These are phyloP conservation scores for Mystacornis crossleyi DNA, from an alignment of 2,113 vertebrate species.

Conservation along the genomic window DNA sequence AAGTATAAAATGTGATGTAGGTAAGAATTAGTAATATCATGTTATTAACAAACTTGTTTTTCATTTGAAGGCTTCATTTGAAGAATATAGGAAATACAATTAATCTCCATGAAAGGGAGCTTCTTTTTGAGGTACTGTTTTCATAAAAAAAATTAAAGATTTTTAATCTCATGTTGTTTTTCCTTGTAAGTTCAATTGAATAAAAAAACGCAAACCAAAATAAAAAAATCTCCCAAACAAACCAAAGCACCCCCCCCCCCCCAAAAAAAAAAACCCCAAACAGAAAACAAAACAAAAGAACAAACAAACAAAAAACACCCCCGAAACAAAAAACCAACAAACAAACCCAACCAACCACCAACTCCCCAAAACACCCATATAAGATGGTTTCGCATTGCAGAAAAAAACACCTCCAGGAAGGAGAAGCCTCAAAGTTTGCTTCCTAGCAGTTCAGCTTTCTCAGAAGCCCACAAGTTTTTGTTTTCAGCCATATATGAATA, in stretches of 20 bases:
- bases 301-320: too few relatives aligned
- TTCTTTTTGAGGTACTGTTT: not conserved
- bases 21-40: not conserved
- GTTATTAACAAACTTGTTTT: conserved; percentile 11
- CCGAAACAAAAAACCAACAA: too few relatives aligned
- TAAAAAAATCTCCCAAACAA: not conserved
- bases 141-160: not conserved
- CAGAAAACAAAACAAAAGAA: too few relatives aligned
- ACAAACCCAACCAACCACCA: not conserved
- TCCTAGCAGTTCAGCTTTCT: not conserved
- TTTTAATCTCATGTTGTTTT: not conserved
- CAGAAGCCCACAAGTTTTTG: not conserved
- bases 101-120: not conserved
- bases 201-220: not conserved
- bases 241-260: not conserved
- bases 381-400: not conserved
- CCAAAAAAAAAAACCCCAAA: too few relatives aligned
- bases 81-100: not conserved
- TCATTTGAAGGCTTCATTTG: not conserved
- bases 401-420: not conserved
- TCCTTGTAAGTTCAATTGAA: not conserved
- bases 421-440: not conserved
- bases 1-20: not conserved
- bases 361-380: not conserved
- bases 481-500: not conserved